phyloP scores from a whole-genome alignment of 2,888 invertebrate genomes.

The Drosophila acutilabella region DNA sequence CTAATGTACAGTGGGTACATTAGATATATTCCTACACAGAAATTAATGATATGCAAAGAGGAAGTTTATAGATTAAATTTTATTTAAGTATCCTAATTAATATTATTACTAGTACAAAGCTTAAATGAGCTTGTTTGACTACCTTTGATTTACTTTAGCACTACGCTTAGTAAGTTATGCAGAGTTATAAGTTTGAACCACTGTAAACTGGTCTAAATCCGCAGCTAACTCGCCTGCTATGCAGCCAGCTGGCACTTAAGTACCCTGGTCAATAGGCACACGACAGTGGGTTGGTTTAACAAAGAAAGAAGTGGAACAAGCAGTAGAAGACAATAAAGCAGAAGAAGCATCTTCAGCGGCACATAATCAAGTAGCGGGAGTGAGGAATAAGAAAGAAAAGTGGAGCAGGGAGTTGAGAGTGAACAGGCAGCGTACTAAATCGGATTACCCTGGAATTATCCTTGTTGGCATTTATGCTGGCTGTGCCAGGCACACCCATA shows the following conservation, averaged over 20 bases:
- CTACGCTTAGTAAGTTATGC: too few relatives aligned
- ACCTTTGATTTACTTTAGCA: not conserved
- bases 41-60: not conserved
- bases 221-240: conserved; percentile 31
- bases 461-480: conserved; percentile 79
- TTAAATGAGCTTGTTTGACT: not conserved
- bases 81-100: too few relatives aligned
- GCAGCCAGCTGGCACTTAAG: conserved; percentile 53
- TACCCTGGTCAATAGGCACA: conserved; percentile 40
- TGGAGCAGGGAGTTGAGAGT: conserved; percentile 11
- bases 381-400: conserved; percentile 30
- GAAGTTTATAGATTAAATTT: too few relatives aligned
- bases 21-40: not conserved
- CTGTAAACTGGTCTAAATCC: conserved; percentile 39
- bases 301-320: conserved; percentile 1
- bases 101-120: too few relatives aligned
- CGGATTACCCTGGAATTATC: conserved; percentile 78
- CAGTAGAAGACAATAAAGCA: conserved; percentile 1
- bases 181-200: conserved; percentile 37
- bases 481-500: conserved; percentile 22
- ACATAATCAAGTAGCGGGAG: conserved; percentile 37
- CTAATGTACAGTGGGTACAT: conserved; percentile 31
- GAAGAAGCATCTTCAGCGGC: conserved; percentile 7
- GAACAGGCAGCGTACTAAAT: conserved; percentile 67
- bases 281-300: conserved; percentile 7